Evolutionary conservation across 2,797 vertebrate species (phyloP).

Genomic region (Glyptemys insculpta): DNA sequence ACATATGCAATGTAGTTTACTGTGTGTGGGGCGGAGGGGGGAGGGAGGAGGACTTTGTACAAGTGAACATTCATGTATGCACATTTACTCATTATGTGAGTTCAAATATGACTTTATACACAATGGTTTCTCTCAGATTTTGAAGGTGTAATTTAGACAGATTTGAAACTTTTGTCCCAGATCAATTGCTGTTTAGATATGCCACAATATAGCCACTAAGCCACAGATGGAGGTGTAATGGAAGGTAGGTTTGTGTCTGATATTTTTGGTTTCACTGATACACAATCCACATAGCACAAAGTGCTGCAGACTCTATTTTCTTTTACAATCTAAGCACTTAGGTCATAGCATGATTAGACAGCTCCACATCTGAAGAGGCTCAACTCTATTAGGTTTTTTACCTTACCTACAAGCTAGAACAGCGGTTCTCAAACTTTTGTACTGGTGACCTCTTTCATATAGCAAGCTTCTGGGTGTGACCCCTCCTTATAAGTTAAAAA

Average conservation of each 20-base stretch:
- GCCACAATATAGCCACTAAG: background rate
- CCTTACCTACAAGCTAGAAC: background rate
- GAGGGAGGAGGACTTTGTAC: background rate
- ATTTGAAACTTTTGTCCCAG: background rate
- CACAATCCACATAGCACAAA: background rate
- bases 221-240: accelerated
- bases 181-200: accelerated
- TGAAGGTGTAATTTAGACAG: background rate
- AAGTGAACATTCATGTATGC: background rate
- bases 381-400: background rate
- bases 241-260: background rate
- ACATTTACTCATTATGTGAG: background rate
- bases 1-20: background rate
- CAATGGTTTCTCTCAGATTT: background rate
- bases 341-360: background rate
- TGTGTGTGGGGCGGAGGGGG: accelerated
- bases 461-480: no score
- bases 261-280: background rate
- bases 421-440: no score
- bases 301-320: background rate
- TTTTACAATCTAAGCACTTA: background rate
- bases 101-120: background rate
- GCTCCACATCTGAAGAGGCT: background rate
- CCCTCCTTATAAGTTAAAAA: no score
- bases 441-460: no score